Base-by-base conservation (phyloP, 2,113 vertebrate genomes). In the Boleophthalmus pectinirostris region DNA sequence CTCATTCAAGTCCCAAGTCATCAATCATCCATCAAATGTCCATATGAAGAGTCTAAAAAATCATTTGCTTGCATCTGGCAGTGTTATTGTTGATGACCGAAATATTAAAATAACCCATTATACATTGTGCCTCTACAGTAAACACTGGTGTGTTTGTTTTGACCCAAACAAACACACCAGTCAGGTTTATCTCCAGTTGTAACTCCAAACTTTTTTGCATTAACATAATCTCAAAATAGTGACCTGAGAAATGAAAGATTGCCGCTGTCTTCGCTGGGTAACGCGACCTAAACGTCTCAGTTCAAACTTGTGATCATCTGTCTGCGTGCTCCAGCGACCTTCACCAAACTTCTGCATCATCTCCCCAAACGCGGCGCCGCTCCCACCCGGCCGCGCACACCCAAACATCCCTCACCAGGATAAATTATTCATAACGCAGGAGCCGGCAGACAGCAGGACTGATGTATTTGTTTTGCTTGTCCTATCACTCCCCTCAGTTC, bases 401-500 rank as follows among this genome's bases (percentile, higher is more conserved):
- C 86, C 75, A 68, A 82, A 80, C 88, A 91, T 90, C 87, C 77
- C 72, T 85, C 88, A 87, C 79, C 64, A 1, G 54, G 71, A 88
- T 90, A 86, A 89, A 90, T 88, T 89, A 89, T 91, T 90, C 90
- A 90, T 90, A 78, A 68, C 54, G 0, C 82, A 85, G 66, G 86
- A 87, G 84, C 79, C 81, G 69, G 79, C 25, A 77, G 86, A 89
- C 81, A 51, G 88, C 80, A 71, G 80, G 80, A 79, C 85, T 82
- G 84, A 90, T 90, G 82, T 82, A 84, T 89, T 84, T 90, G 90
- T 88, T 88, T 84, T 80, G 69, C 81, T 63, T 70, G 81, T 82
- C 82, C 84, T 69, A 73, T 90, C 77, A 68, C 81, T 82, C 83
- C 82, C 65, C 75, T 79, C 83, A n/a, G 68, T 66, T 71, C 79